Evolutionary conservation across 2,113 vertebrate species (phyloP).

Genomic region (Pterocles gutturalis): DNA sequence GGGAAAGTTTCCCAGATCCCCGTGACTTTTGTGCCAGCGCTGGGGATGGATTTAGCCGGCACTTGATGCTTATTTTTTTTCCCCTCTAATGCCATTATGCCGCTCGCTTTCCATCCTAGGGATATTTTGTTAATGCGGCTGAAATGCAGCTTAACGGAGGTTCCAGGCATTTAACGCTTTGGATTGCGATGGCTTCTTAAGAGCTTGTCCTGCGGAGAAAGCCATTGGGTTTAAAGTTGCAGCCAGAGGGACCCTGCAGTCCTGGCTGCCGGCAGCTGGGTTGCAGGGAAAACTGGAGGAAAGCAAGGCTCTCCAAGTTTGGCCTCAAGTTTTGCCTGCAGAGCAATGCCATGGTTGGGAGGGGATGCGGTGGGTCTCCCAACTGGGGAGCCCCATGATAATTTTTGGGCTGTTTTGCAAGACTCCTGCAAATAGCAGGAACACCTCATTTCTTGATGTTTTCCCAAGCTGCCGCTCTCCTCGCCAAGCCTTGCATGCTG

Average conservation of each 20-base stretch:
- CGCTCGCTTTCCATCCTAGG: slow-evolving; percentile 38
- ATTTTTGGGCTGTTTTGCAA: neutral
- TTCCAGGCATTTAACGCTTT: slow-evolving; percentile 20
- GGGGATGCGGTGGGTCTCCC: neutral
- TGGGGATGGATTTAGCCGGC: neutral
- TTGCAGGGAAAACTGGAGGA: slow-evolving; percentile 22
- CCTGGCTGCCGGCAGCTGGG: neutral
- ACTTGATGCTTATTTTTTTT: slow-evolving; percentile 22
- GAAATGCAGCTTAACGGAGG: slow-evolving; percentile 50
- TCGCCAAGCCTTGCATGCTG: neutral
- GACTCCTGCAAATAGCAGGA: neutral
- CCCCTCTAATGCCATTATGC: slow-evolving; percentile 58
- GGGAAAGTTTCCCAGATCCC: neutral
- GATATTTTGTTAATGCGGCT: slow-evolving; percentile 64
- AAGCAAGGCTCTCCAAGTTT: accelerated
- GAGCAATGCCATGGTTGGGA: neutral
- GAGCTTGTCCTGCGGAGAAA: slow-evolving; percentile 25
- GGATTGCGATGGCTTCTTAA: slow-evolving; percentile 39
- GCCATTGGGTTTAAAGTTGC: slow-evolving; percentile 44
- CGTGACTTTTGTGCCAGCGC: neutral
- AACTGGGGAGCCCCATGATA: no score
- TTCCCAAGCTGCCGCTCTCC: neutral
- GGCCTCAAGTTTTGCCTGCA: no score
- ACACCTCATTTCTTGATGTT: neutral
- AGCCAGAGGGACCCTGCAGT: neutral